Evolutionary conservation across 2,888 invertebrate genomes (phyloP), one percentile per base, ranked within the genome.

Genomic region (Parnassius orleans): DNA sequence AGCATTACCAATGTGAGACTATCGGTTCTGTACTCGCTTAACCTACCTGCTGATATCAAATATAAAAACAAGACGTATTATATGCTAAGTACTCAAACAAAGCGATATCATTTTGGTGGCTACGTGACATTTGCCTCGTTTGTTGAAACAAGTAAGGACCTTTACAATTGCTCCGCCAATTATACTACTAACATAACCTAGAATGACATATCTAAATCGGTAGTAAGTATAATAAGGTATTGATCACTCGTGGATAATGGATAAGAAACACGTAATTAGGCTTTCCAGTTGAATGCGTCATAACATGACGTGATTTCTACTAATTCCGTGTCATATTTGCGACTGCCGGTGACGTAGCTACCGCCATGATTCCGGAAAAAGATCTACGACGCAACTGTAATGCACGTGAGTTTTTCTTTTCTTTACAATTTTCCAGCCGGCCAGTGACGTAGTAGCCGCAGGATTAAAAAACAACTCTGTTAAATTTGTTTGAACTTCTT

Each of bases 231-330:
- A n/a, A n/a, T n/a, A n/a, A n/a, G n/a, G n/a, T n/a, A n/a, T n/a
- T n/a, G n/a, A n/a, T n/a, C 42, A 46, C 9, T 42, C 3, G 41
- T 41, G 14, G 46, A 62, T 62, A 53, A 42, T 14, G 47, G 1
- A 33, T 33, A 33, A 33, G 33, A 33, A 52, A 41, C 41, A 15
- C 43, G 47, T 53, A 62, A 62, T 61, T 56, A 43, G 10, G 46
- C 19, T 53, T 61, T 47, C 41, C 52, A 57, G 1, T 10, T 53
- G 11, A 48, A 50, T 57, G 62, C 57, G 53, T 62, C 57, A 62
- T 15, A 9, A 9, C 46, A 19, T 44, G n/a, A 33, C 53, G 53
- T 59, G 53, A 53, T 24, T 33, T 52, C 44, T 7, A 14, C 10
- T 52, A 46, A 44, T 41, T 58, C 10, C 43, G 51, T 46, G 47